These are phyloP conservation scores for Apamea epomidion DNA, from an alignment of 2,888 invertebrate genomes.

Conservation along the genomic window DNA sequence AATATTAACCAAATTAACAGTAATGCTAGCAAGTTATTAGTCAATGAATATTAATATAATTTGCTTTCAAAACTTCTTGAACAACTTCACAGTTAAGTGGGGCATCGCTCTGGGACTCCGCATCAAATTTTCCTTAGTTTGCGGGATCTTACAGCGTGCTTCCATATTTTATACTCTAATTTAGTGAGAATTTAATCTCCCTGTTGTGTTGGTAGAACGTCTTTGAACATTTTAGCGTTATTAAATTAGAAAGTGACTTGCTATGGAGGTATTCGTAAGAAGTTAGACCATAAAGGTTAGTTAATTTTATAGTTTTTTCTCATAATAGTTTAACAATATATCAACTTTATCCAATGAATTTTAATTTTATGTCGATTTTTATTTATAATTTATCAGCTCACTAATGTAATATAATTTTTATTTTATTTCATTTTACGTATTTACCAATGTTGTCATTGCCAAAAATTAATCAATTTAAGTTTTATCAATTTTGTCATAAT, in stretches of 20 bases:
- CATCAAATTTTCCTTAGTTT: background rate
- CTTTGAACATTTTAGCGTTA: constrained; percentile 7
- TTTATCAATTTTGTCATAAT: no score
- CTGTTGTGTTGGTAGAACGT: background rate
- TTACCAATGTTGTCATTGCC: no score
- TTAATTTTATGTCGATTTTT: no score
- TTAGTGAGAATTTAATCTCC: constrained; percentile 25
- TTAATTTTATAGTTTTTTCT: no score
- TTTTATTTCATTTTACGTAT: no score
- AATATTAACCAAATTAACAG: background rate
- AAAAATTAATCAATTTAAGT: no score
- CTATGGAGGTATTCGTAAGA: background rate
- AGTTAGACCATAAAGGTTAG: background rate
- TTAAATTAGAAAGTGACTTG: background rate
- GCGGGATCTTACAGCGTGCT: background rate
- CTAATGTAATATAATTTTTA: no score
- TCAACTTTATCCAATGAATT: no score
- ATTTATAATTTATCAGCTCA: no score
- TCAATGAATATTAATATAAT: constrained; percentile 16
- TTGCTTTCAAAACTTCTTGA: constrained; percentile 15
- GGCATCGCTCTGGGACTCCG: background rate
- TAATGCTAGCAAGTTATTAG: background rate
- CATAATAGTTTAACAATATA: no score
- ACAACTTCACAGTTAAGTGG: background rate
- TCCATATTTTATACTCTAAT: constrained; percentile 11